A percentile compares a stretch with the other conserved stretches of the same genome.
These are phyloP conservation scores for Chironomus tentans DNA, from an alignment of 2,888 invertebrate species.

Conservation along the genomic window DNA sequence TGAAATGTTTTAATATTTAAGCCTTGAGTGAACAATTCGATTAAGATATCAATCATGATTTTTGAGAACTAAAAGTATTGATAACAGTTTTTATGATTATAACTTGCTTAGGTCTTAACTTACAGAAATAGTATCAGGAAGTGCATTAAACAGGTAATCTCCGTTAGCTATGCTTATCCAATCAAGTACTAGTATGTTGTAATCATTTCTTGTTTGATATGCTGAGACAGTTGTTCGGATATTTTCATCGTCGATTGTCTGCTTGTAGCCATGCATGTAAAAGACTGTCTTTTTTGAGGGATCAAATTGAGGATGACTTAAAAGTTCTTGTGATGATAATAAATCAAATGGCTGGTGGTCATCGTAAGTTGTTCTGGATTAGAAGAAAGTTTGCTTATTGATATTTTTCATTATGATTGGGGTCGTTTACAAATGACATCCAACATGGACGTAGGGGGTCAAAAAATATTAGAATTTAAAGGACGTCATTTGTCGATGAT, in stretches of 20 bases:
- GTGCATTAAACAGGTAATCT: constrained; percentile 39
- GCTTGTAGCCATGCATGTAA: background rate
- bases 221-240: constrained; percentile 43
- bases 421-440: too few relatives aligned
- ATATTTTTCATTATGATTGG: too few relatives aligned
- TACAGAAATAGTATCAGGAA: constrained; percentile 37
- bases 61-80: constrained; percentile 14
- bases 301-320: background rate
- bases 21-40: background rate
- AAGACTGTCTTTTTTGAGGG: background rate
- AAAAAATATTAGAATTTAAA: too few relatives aligned
- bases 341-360: constrained; percentile 30
- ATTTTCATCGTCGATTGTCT: constrained; percentile 35
- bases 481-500: too few relatives aligned
- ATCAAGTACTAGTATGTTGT: constrained; percentile 38
- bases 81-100: background rate
- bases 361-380: background rate
- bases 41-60: background rate
- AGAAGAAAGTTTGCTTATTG: too few relatives aligned
- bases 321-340: constrained; percentile 35
- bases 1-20: background rate
- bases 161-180: constrained; percentile 41
- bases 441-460: too few relatives aligned
- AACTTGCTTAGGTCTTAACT: background rate
- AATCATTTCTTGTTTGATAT: constrained; percentile 36